These are phyloP conservation scores for Liolophura sinensis DNA, from an alignment of 1,140 invertebrate genomes.

Conservation along the genomic window DNA sequence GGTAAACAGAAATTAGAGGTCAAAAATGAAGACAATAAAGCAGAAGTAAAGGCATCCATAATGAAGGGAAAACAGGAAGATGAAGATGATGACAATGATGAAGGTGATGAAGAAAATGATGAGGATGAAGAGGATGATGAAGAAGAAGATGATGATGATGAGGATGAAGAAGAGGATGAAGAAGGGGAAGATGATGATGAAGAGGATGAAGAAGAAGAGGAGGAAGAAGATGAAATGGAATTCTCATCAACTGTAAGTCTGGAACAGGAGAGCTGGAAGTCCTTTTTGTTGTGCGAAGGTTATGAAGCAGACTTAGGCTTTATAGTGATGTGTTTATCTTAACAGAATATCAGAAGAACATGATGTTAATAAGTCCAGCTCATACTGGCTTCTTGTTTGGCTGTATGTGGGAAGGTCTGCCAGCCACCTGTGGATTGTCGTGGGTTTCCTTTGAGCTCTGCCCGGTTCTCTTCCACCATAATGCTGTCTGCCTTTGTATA, in stretches of 20 bases:
- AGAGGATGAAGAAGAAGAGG: slow-evolving; percentile 4
- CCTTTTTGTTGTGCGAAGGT: neutral
- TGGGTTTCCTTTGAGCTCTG: no score
- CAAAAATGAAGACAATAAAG: slow-evolving; percentile 9
- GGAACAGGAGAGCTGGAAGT: neutral
- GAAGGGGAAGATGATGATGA: slow-evolving; percentile 16
- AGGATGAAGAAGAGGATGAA: slow-evolving; percentile 12
- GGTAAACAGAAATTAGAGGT: slow-evolving; percentile 1
- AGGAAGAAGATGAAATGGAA: slow-evolving; percentile 3
- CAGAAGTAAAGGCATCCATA: slow-evolving; percentile 5
- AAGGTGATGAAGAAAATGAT: slow-evolving; percentile 19
- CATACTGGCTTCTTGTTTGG: no score
- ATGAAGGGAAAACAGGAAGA: slow-evolving; percentile 9
- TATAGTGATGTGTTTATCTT: no score
- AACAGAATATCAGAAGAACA: no score
- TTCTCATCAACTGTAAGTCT: neutral
- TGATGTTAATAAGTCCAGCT: no score
- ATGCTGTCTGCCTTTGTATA: no score
- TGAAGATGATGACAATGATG: slow-evolving; percentile 6
- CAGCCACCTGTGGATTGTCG: no score
- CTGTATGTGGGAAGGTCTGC: no score
- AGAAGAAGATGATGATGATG: slow-evolving; percentile 14
- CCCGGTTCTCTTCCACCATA: no score
- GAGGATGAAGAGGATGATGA: slow-evolving; percentile 20
- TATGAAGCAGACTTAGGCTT: neutral